Base-by-base conservation (phyloP, 1,140 invertebrate species). In the Tetragnatha versicolor region DNA sequence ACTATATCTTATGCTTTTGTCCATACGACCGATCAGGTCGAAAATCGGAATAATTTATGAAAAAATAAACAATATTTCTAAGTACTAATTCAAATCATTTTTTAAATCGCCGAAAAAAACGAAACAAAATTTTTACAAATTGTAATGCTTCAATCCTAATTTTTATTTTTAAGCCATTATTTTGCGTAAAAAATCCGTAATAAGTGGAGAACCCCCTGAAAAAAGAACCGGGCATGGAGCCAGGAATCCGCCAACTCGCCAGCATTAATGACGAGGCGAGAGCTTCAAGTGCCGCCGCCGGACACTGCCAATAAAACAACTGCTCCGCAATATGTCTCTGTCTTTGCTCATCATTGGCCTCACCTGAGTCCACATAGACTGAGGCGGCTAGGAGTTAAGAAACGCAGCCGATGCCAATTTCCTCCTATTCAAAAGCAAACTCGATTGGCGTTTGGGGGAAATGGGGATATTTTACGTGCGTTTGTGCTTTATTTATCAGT, bases 241-340 rank as follows among this genome's bases (percentile, higher is more conserved):
- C 55, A 73, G 60, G 69, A 63, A 27, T 76, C 37, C 58, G 69
- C 69, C 69, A 73, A 73, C 47, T 76, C 60, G 60, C 73, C 61
- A 77, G 49, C 61, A 77, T 51, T 77, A 77, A 77, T 77, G 73
- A 77, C 73, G 47, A 77, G 73, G 51, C n/a, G 60, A 53, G 73
- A 47, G 31, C 47, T 37, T 65, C 49, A 31, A 66, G 42, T 60
- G 37, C 73, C 73, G 5, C 47, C 20, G 73, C 45, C 61, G 55
- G 20, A 42, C 33, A 42, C 29, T 37, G 60, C 73, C 73, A 77
- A 77, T 77, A 77, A 77, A 77, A 77, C 60, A 77, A 53, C 39
- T 25, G 42, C 37, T 53, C 35, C 60, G 31, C 61, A 63, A 63
- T 75, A 63, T 75, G 35, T 31, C 22, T 77, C 51, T 53, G 33